Evolutionary conservation across 1,140 invertebrate species (phyloP).

Genomic region (Panagrolaimus sp.): DNA sequence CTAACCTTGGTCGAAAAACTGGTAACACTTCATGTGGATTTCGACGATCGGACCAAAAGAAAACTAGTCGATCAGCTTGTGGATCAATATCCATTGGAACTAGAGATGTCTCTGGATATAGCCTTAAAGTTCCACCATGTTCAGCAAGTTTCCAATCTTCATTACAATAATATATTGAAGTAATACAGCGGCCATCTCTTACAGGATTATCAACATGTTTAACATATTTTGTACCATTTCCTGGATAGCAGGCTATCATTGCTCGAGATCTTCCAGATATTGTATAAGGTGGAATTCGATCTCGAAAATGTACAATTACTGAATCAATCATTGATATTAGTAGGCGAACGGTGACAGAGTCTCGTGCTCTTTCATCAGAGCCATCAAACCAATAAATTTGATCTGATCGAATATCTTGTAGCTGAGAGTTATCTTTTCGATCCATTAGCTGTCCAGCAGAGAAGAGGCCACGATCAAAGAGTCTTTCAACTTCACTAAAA

Average conservation of each 20-base stretch:
- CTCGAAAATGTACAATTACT: slow-evolving; percentile 37
- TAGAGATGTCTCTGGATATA: slow-evolving; percentile 77
- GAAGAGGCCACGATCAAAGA: slow-evolving; percentile 37
- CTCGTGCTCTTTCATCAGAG: slow-evolving; percentile 18
- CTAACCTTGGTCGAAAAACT: slow-evolving; percentile 69
- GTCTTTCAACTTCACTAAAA: slow-evolving; percentile 29
- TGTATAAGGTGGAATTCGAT: slow-evolving; percentile 36
- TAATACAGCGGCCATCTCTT: slow-evolving; percentile 66
- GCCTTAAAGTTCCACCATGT: slow-evolving; percentile 70
- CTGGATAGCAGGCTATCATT: slow-evolving; percentile 93
- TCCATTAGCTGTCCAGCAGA: slow-evolving; percentile 30
- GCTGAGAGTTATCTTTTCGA: slow-evolving; percentile 13
- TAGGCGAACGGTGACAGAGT: slow-evolving; percentile 35
- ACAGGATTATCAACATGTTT: slow-evolving; percentile 96
- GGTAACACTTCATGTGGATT: slow-evolving; percentile 95
- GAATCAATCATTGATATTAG: slow-evolving; percentile 48
- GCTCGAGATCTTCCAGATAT: slow-evolving; percentile 61
- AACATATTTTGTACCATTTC: slow-evolving; percentile 81
- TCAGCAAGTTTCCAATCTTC: slow-evolving; percentile 75
- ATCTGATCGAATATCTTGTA: slow-evolving; percentile 33
- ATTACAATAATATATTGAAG: slow-evolving; percentile 83
- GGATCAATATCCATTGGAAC: slow-evolving; percentile 83
- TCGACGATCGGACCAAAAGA: slow-evolving; percentile 92
- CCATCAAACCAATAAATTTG: slow-evolving; percentile 40
- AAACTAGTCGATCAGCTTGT: slow-evolving; percentile 81